Evolutionary conservation across 37 sponge, comb jelly and placozoan genomes (phyloP), one percentile per base, ranked within the genome.

Genomic region (Corticium candelabrum): DNA sequence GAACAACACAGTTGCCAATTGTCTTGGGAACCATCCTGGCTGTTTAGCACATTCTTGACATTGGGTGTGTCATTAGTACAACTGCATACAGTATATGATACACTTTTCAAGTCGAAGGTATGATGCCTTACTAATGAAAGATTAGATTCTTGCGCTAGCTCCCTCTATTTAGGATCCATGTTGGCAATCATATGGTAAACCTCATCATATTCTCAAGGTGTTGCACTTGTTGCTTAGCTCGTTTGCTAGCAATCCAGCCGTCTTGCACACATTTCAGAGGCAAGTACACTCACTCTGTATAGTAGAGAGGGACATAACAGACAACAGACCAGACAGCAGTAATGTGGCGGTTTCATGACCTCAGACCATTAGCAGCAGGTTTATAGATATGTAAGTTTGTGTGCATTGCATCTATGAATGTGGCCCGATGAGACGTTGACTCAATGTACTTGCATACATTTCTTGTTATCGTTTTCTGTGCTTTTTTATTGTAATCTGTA

Each of bases 31-130:
- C 67, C 37, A 27, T 78, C 41, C 34, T 84, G 76, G 68, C 78
- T 87, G 0, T 56, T 80, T 41, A 35, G 68, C 5, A 70, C 81
- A 34, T 68, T 93, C 35, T 80, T 35, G 68, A 72, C 80, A 73
- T 43, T 93, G 27, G 93, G 90, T 1, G 81, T 89, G 39, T 74
- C 93, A 2, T 27, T 79, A 29, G 67, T 32, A 30, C n/a, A 77
- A 0, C 80, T 93, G 62, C 83, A 88, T 38, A n/a, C 34, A 30
- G 67, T 89, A 50, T 93, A 93, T 38, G 78, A 89, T 72, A 77
- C 68, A 39, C 77, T 93, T 39, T 86, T 87, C 67, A 84, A 89
- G 40, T 83, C 87, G 5, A 93, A 90, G 85, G 91, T 87, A 36
- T 35, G 56, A 21, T 33, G 1, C 38, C 29, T 37, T 70, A 7